Base-by-base conservation (phyloP, 1,140 invertebrate genomes). In the Drosophila busckii region DNA sequence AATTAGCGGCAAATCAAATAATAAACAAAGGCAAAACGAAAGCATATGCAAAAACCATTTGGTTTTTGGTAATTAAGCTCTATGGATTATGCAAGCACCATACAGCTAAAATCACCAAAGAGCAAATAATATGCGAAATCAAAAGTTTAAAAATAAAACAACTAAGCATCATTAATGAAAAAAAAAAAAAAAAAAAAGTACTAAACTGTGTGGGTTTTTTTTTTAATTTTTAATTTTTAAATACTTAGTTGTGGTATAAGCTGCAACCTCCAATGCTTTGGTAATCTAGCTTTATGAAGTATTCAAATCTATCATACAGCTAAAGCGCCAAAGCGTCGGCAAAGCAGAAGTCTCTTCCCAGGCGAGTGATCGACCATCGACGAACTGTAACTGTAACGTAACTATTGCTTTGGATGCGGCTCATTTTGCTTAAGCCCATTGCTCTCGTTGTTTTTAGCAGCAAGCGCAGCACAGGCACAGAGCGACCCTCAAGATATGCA, bases 251-350 rank as follows among this genome's bases (percentile, higher is more conserved):
- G 56, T 25, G 19, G 60, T 4, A 29, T 52, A 15, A 2, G 25
- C 59, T 32, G 55, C 68, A 40, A 42, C 70, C 82, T 87, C 88
- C 89, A 89, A 88, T 93, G 91, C 95, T 96, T 96, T 95, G 95
- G 95, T 96, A 95, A 95, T 94, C 92, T 94, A 95, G 94, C 94
- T 94, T 93, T 95, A 95, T 95, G 94, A 94, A 90, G 88, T 90
- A 80, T 82, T 87, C 78, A 76, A 86, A 87, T 88, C 89, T 90
- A 91, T 96, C 95, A 96, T 94, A 94, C 94, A 96, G 95, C 95
- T 96, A 95, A 93, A 96, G 94, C 94, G 94, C 95, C 95, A 96
- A 96, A 96, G 95, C 90, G 89, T 90, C 88, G 88, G 88, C 58
- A 82, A 59, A 28, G 49, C 60, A 53, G 58, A 19, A 16, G 22